Conservation (phyloP, 2,113 vertebrate species). For the Motacilla tschutschensis region DNA sequence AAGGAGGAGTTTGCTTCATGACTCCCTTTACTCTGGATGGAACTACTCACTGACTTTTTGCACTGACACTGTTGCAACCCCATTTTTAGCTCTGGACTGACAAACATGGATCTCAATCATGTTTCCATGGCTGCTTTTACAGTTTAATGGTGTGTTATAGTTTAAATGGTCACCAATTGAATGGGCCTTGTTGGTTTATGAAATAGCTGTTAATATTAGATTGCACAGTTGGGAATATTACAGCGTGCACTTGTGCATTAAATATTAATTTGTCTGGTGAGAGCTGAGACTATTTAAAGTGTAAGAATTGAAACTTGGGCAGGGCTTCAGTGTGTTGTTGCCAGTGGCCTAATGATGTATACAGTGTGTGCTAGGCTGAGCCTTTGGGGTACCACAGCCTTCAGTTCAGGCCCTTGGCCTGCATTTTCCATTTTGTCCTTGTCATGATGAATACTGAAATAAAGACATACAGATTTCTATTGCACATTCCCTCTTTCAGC, state of each 20-base stretch:
- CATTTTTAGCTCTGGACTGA: not conserved
- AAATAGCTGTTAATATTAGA: conserved; percentile 64
- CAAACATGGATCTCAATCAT: conserved; percentile 24
- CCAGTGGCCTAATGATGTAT: conserved; percentile 29
- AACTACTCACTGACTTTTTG: not conserved
- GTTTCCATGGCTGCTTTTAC: conserved; percentile 39
- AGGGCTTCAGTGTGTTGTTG: conserved; percentile 14
- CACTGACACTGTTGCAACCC: not conserved
- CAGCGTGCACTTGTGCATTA: conserved; percentile 37
- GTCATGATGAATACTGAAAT: not conserved
- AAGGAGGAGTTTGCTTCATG: not conserved
- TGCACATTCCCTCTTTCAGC: not conserved
- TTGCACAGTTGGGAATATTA: conserved; percentile 54
- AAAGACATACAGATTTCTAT: not conserved
- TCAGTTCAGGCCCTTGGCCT: not conserved
- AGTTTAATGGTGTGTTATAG: conserved; percentile 38
- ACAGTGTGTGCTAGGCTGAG: not conserved
- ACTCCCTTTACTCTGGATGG: not conserved
- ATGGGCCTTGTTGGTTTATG: conserved; percentile 66
- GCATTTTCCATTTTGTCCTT: not conserved
- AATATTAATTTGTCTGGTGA: conserved; percentile 67
- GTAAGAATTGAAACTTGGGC: conserved; percentile 58
- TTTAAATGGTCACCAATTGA: conserved; percentile 63
- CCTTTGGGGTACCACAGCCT: conserved; percentile 8
- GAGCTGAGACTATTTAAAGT: conserved; percentile 62